A percentile compares a stretch with the other conserved stretches of the same genome.
Evolutionary conservation across 2,113 vertebrate species (phyloP).

Genomic region (Xenus cinereus): DNA sequence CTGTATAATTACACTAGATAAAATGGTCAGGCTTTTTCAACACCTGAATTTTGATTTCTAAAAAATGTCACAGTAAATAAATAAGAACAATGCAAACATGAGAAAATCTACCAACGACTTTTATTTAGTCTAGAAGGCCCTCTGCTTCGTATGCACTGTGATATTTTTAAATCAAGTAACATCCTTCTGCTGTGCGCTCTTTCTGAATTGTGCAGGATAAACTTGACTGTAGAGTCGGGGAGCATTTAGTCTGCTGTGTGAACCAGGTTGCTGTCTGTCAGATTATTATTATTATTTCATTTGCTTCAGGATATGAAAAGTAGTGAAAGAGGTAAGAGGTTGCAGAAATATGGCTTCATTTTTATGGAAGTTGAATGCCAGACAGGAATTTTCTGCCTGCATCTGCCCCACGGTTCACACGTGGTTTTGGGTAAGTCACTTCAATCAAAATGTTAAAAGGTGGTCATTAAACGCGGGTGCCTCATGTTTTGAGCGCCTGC

Average conservation of each 20-base stretch:
- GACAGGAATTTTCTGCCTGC: background rate
- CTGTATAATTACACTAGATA: background rate
- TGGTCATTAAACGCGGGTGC: background rate
- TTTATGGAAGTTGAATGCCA: background rate
- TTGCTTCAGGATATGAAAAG: background rate
- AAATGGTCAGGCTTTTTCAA: background rate
- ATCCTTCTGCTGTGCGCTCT: background rate
- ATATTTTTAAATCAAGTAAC: background rate
- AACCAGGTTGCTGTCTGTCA: background rate
- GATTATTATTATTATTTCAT: background rate
- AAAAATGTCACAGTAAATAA: background rate
- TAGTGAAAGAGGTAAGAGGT: background rate
- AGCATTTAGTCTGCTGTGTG: background rate
- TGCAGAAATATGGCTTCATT: background rate
- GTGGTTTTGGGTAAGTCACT: background rate
- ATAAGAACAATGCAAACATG: background rate
- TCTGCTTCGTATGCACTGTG: background rate
- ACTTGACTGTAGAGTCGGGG: background rate
- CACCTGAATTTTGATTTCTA: background rate
- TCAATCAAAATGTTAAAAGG: background rate
- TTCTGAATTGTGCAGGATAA: background rate
- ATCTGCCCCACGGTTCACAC: background rate
- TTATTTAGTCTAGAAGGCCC: background rate
- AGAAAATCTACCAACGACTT: background rate
- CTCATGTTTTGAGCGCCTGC: background rate